phyloP scores from a whole-genome alignment of 2,888 invertebrate genomes.

The Drosophila kuntzei region DNA sequence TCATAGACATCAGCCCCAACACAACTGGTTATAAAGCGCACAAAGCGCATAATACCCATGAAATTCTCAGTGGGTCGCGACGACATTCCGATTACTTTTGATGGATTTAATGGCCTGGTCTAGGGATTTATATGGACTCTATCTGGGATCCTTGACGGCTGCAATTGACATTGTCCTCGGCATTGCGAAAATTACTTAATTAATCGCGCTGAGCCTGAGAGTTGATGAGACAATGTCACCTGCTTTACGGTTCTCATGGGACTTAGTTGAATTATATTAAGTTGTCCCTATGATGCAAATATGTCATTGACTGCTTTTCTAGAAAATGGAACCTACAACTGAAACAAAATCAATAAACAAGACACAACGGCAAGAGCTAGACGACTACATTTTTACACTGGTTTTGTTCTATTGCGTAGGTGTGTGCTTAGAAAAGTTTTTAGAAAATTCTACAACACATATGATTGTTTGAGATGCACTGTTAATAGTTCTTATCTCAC shows the following conservation, averaged over 20 bases:
- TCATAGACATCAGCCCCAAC: conserved; percentile 54
- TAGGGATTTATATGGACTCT: not conserved
- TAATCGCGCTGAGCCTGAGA: conserved; percentile 39
- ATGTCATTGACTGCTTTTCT: too few relatives aligned
- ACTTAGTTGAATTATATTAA: conserved; percentile 67
- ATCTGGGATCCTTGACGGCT: conserved; percentile 34
- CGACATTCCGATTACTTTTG: conserved; percentile 25
- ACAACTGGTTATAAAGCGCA: conserved; percentile 29
- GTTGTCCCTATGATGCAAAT: too few relatives aligned
- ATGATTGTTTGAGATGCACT: too few relatives aligned
- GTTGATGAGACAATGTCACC: conserved; percentile 13
- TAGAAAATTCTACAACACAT: too few relatives aligned
- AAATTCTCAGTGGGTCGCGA: conserved; percentile 24
- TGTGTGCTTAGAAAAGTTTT: too few relatives aligned
- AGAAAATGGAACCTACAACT: too few relatives aligned
- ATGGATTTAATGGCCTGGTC: not conserved
- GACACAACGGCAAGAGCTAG: too few relatives aligned
- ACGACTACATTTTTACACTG: too few relatives aligned
- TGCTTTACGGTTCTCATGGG: conserved; percentile 50
- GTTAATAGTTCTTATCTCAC: too few relatives aligned
- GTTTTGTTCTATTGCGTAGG: too few relatives aligned
- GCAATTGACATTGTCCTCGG: conserved; percentile 33
- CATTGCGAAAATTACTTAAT: conserved; percentile 33
- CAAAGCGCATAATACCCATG: conserved; percentile 33
- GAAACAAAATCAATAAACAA: too few relatives aligned